These are phyloP conservation scores for Diachasmimorpha longicaudata DNA, from an alignment of 1,140 invertebrate species.

Conservation along the genomic window DNA sequence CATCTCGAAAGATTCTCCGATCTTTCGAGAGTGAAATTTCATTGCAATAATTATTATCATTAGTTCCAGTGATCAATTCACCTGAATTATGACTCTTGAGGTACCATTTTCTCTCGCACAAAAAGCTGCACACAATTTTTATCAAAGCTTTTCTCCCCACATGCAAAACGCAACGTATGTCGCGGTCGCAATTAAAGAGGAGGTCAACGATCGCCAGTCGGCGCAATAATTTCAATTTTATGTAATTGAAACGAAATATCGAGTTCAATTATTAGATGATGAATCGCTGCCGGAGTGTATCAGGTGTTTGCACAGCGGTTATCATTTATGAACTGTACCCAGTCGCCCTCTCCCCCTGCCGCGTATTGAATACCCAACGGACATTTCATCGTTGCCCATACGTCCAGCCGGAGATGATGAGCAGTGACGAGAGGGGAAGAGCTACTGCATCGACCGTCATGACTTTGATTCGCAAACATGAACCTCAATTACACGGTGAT, in stretches of 20 bases:
- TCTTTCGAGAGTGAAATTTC: too few species aligned
- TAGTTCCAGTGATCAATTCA: background rate
- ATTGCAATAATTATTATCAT: too few species aligned
- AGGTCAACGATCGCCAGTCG: background rate
- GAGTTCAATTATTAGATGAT: background rate
- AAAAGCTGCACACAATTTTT: too few species aligned
- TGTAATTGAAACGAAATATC: background rate
- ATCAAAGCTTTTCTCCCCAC: too few species aligned
- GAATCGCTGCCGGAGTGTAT: background rate
- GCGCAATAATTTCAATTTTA: background rate
- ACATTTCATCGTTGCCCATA: slow-evolving; percentile 21
- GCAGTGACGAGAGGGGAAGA: background rate
- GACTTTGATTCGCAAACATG: slow-evolving; percentile 64
- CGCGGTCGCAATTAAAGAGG: too few species aligned
- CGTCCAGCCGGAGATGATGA: slow-evolving; percentile 3
- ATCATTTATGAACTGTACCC: background rate
- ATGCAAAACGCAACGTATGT: too few species aligned
- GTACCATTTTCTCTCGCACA: too few species aligned
- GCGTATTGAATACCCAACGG: background rate
- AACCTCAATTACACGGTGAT: slow-evolving; percentile 57
- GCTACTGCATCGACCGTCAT: slow-evolving; percentile 50
- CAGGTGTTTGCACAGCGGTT: slow-evolving; percentile 14
- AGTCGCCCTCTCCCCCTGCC: background rate
- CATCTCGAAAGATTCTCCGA: too few species aligned
- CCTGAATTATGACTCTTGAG: too few species aligned